These are phyloP conservation scores for Gopherus evgoodei DNA, from an alignment of 2,113 vertebrate species.

Conservation along the genomic window DNA sequence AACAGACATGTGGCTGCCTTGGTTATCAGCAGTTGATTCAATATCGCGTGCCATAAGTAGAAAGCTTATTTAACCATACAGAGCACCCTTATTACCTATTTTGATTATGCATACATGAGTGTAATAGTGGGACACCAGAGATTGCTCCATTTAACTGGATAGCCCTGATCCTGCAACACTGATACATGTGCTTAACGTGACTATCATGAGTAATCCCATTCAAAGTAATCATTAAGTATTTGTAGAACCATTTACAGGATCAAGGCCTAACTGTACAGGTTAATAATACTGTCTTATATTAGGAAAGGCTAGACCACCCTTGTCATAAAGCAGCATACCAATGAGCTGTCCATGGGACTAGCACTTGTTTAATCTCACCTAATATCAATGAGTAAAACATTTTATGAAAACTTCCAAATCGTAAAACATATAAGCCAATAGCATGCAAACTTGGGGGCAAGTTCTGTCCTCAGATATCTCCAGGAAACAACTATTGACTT, in stretches of 20 bases:
- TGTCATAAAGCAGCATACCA: not conserved
- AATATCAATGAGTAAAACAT: not conserved
- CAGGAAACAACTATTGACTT: not conserved
- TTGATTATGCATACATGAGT: not conserved
- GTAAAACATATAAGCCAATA: not conserved
- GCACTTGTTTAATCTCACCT: rapidly evolving
- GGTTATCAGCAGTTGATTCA: not conserved
- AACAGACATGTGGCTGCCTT: not conserved
- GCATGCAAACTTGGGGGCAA: not conserved
- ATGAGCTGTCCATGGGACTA: not conserved
- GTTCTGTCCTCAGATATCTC: not conserved
- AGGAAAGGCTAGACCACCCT: not conserved
- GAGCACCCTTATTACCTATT: not conserved
- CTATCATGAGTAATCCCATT: not conserved
- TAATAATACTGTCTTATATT: not conserved
- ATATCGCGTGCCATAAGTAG: not conserved
- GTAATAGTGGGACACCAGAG: not conserved
- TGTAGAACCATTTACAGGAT: not conserved
- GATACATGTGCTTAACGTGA: not conserved
- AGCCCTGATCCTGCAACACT: not conserved
- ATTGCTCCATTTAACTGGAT: not conserved
- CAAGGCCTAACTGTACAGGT: not conserved
- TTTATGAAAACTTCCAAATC: not conserved
- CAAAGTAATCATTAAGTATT: not conserved
- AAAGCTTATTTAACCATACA: not conserved